phyloP scores from a whole-genome alignment of 2,113 vertebrate species.

The Pungitius pungitius region DNA sequence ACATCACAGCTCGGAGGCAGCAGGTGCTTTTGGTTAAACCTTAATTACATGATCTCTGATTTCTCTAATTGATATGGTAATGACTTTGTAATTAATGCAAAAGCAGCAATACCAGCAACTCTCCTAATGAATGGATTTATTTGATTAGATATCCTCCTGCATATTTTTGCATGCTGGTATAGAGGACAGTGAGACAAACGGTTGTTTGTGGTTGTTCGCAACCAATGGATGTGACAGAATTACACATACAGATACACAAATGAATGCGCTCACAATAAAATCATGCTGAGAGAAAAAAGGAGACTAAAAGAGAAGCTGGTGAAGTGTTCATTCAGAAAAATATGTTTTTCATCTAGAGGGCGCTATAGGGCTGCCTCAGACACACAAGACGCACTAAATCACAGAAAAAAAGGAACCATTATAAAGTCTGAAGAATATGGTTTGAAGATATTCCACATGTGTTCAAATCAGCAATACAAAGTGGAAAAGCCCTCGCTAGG shows the following conservation, averaged over 20 bases:
- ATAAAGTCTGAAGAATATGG: neutral
- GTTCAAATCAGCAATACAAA: neutral
- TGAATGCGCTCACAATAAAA: neutral
- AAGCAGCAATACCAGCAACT: slow-evolving; percentile 82
- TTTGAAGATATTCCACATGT: slow-evolving; percentile 15
- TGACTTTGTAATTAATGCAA: slow-evolving; percentile 85
- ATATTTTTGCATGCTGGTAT: slow-evolving; percentile 77
- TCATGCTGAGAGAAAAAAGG: neutral
- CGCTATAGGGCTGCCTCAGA: slow-evolving; percentile 53
- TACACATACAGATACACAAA: neutral
- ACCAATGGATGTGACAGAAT: slow-evolving; percentile 8
- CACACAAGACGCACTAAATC: slow-evolving; percentile 6
- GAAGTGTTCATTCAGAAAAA: neutral
- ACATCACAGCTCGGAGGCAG: slow-evolving; percentile 72
- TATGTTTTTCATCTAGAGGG: slow-evolving; percentile 69
- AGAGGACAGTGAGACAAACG: slow-evolving; percentile 42
- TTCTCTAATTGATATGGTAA: slow-evolving; percentile 87
- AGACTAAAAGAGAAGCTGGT: neutral
- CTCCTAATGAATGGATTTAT: slow-evolving; percentile 82
- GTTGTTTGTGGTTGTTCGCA: slow-evolving; percentile 56
- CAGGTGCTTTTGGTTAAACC: slow-evolving; percentile 85
- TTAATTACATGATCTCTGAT: slow-evolving; percentile 87
- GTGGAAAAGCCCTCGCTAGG: neutral
- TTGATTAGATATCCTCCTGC: slow-evolving; percentile 81
- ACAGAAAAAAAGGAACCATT: slow-evolving; percentile 1